A percentile compares a stretch with the other conserved stretches of the same genome.
phyloP scores from a whole-genome alignment of 1,140 invertebrate species.

The Coptotermes formosanus region DNA sequence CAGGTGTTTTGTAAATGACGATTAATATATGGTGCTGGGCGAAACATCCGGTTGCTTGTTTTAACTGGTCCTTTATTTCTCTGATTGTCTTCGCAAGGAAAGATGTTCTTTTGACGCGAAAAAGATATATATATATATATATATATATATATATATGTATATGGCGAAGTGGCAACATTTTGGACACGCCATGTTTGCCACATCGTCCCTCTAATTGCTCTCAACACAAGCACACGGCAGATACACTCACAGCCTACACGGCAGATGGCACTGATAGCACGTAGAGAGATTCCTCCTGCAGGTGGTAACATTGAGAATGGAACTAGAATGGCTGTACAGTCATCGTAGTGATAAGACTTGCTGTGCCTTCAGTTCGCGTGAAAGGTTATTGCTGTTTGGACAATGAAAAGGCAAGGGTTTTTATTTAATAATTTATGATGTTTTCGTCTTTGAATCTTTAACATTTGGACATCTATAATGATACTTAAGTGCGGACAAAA shows the following conservation, averaged over 20 bases:
- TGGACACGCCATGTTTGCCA: neutral
- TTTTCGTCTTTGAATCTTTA: too few species aligned
- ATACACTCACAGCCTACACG: neutral
- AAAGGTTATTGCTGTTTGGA: too few species aligned
- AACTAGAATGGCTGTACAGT: too few species aligned
- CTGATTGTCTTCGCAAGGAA: neutral
- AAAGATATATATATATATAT: neutral
- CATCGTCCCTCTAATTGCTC: constrained; percentile 9
- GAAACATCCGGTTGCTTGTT: too few species aligned
- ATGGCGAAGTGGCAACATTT: neutral
- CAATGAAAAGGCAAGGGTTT: too few species aligned
- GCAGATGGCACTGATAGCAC: constrained; percentile 8
- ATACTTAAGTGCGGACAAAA: too few species aligned
- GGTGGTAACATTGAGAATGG: neutral
- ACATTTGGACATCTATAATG: too few species aligned
- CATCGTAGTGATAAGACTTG: too few species aligned
- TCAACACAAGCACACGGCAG: constrained; percentile 9
- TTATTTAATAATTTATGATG: too few species aligned
- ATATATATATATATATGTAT: neutral
- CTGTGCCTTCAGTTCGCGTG: too few species aligned
- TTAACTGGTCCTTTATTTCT: neutral
- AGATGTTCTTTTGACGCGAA: neutral
- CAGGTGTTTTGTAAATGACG: too few species aligned
- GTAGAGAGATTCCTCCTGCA: neutral
- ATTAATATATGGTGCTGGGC: too few species aligned